Conservation (phyloP, 2,797 vertebrate genomes). For the Sandelia bainsii region DNA sequence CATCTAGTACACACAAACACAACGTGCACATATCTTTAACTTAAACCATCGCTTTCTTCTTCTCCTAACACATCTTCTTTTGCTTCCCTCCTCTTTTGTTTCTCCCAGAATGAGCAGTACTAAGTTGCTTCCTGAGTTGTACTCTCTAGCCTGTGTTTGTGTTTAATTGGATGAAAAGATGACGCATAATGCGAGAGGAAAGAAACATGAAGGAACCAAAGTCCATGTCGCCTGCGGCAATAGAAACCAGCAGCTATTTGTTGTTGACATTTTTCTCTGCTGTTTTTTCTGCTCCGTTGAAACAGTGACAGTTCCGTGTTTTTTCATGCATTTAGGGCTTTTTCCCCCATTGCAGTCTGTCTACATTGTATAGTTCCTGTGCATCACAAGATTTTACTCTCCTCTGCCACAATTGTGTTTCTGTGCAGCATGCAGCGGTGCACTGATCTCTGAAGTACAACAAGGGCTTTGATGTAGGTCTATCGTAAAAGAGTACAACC, state of each 20-base stretch:
- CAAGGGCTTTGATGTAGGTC: constrained; percentile 67
- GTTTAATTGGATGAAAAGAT: constrained; percentile 84
- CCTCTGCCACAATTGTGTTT: constrained; percentile 45
- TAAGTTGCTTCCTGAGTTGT: constrained; percentile 59
- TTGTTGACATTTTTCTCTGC: constrained; percentile 79
- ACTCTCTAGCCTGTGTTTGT: constrained; percentile 59
- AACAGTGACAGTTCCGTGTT: constrained; percentile 64
- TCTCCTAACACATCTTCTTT: constrained; percentile 5
- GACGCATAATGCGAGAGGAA: constrained; percentile 71
- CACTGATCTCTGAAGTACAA: constrained; percentile 47
- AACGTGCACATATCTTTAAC: constrained; percentile 25
- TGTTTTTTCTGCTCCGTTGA: constrained; percentile 77
- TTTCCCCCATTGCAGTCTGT: constrained; percentile 37
- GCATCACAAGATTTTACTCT: constrained; percentile 67
- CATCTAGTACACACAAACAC: constrained; percentile 26
- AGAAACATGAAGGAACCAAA: constrained; percentile 74
- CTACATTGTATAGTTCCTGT: constrained; percentile 56
- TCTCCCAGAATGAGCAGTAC: constrained; percentile 33
- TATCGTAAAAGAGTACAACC: constrained; percentile 41
- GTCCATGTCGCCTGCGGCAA: constrained; percentile 74
- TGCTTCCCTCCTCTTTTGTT: constrained; percentile 20
- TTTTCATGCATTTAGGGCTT: constrained; percentile 67
- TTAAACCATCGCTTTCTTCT: not conserved
- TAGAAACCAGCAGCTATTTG: constrained; percentile 81
- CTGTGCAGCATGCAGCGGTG: constrained; percentile 25